Conservation (phyloP, 1,140 invertebrate genomes). For the Charaxes varanes region DNA sequence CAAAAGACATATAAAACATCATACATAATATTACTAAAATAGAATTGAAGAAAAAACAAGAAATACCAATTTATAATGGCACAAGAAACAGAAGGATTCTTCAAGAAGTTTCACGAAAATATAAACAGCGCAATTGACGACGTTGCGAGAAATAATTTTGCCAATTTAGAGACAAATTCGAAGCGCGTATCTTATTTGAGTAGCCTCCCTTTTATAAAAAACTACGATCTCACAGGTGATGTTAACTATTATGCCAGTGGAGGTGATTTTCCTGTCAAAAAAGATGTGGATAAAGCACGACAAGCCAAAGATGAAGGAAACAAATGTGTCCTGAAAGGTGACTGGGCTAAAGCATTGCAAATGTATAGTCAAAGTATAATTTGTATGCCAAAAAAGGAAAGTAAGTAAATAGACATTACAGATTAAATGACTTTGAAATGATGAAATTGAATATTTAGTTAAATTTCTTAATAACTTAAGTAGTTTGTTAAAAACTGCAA, state of each 20-base stretch:
- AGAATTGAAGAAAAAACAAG: background rate
- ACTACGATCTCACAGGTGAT: constrained; percentile 48
- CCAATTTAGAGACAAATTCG: constrained; percentile 60
- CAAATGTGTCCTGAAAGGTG: constrained; percentile 82
- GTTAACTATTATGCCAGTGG: constrained; percentile 35
- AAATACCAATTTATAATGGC: constrained; percentile 31
- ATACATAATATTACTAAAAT: background rate
- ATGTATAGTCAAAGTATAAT: constrained; percentile 84
- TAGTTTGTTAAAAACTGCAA: no score
- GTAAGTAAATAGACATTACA: constrained; percentile 61
- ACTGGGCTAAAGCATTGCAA: constrained; percentile 83
- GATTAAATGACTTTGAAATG: no score
- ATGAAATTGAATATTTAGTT: no score
- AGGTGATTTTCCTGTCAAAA: constrained; percentile 70
- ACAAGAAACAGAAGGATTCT: constrained; percentile 50
- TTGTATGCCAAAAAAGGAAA: constrained; percentile 77
- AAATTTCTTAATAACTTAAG: background rate
- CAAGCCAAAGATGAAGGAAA: constrained; percentile 86
- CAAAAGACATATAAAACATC: background rate
- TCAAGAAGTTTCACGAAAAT: constrained; percentile 58
- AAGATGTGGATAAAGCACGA: constrained; percentile 78
- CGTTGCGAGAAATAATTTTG: constrained; percentile 58
- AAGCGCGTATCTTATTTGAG: constrained; percentile 55
- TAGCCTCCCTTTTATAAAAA: constrained; percentile 43
- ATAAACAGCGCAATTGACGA: constrained; percentile 53